Evolutionary conservation across 2,113 vertebrate species (phyloP).

Genomic region (Hystrix cristata): DNA sequence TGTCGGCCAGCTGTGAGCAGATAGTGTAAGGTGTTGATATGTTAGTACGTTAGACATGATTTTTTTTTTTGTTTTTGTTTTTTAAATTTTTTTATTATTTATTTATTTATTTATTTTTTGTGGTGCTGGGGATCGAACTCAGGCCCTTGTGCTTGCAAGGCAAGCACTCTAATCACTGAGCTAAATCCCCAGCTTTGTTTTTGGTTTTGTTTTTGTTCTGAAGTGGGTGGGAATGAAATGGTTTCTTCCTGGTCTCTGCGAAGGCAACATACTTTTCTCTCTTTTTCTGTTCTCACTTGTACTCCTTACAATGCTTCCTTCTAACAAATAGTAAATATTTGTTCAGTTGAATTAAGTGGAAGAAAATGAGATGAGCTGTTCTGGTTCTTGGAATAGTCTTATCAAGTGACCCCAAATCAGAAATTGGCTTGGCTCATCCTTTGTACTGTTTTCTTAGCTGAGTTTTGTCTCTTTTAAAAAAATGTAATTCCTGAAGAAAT

Average conservation of each 20-base stretch:
- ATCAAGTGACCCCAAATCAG: background rate
- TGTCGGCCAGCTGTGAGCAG: background rate
- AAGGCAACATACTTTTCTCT: background rate
- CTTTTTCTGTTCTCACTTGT: background rate
- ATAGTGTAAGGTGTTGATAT: background rate
- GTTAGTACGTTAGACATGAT: background rate
- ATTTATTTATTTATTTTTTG: too few relatives aligned
- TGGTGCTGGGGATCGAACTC: too few relatives aligned
- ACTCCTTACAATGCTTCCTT: background rate
- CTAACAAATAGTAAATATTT: slow-evolving; percentile 30
- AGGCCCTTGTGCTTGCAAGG: too few relatives aligned
- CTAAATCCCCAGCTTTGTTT: too few relatives aligned
- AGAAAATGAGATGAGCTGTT: background rate
- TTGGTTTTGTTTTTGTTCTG: background rate
- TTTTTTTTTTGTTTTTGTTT: too few relatives aligned
- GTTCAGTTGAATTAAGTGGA: slow-evolving; percentile 16
- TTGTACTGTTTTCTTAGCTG: slow-evolving; percentile 5
- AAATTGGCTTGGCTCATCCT: background rate
- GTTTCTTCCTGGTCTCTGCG: background rate
- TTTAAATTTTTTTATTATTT: too few relatives aligned
- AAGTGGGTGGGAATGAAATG: background rate
- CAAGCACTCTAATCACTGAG: too few relatives aligned
- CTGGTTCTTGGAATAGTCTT: background rate
- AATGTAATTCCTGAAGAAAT: background rate
- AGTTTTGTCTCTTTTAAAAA: slow-evolving; percentile 10